phyloP scores from a whole-genome alignment of 2,797 vertebrate species.

The Oceanodroma leucorhoa region DNA sequence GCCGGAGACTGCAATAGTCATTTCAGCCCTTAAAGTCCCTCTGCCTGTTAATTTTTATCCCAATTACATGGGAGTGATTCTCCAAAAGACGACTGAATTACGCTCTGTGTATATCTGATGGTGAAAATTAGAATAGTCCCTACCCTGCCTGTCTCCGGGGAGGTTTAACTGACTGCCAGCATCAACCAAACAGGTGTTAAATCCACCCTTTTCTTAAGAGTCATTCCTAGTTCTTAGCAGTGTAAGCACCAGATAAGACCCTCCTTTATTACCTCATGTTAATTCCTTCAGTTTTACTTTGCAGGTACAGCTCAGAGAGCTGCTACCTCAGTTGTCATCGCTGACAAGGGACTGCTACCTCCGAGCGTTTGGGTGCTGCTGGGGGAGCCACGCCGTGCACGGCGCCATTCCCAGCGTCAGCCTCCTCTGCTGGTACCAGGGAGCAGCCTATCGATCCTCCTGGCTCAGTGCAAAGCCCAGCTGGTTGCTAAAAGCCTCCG shows the following conservation, averaged over 20 bases:
- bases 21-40: background rate
- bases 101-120: background rate
- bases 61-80: background rate
- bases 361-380: background rate
- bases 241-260: background rate
- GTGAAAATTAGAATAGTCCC: background rate
- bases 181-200: background rate
- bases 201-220: background rate
- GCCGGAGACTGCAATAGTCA: background rate
- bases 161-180: background rate
- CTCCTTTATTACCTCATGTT: background rate
- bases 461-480: background rate
- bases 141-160: background rate
- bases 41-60: conserved; percentile 10
- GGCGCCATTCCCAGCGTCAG: background rate
- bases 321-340: background rate
- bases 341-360: background rate
- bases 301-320: background rate
- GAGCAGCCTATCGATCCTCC: conserved; percentile 27
- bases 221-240: background rate
- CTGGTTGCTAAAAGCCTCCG: background rate
- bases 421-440: background rate
- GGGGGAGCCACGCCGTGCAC: background rate
- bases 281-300: background rate
- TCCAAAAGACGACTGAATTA: background rate